These are phyloP conservation scores for Ostrea denselamellosa DNA, from an alignment of 1,140 invertebrate species.

Conservation along the genomic window DNA sequence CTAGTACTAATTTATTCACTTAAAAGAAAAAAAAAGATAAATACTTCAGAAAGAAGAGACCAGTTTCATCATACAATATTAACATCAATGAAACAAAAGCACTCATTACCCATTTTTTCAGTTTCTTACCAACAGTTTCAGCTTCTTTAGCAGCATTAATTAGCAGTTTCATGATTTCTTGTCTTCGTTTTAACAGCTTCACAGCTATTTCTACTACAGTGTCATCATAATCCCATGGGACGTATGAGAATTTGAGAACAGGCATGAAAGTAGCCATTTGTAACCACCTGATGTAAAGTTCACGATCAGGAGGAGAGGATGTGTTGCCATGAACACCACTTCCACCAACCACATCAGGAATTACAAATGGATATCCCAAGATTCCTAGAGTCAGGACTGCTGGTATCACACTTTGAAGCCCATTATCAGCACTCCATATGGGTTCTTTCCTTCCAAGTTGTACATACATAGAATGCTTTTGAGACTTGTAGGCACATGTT, in stretches of 20 bases:
- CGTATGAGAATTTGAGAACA: conserved; percentile 90
- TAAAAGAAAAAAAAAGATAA: too few species aligned
- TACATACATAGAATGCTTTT: conserved; percentile 88
- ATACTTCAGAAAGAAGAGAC: too few species aligned
- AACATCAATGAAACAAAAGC: too few species aligned
- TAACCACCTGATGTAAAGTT: conserved; percentile 93
- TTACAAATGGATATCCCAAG: conserved; percentile 90
- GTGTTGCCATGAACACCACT: conserved; percentile 82
- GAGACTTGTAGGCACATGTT: conserved; percentile 86
- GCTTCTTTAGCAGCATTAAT: conserved; percentile 81
- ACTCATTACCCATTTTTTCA: too few species aligned
- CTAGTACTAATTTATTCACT: too few species aligned
- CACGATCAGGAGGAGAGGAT: conserved; percentile 82
- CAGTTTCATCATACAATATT: too few species aligned
- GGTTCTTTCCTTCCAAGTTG: conserved; percentile 93
- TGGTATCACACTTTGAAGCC: conserved; percentile 84
- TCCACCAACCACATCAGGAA: conserved; percentile 96
- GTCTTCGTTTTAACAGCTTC: conserved; percentile 85
- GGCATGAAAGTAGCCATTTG: conserved; percentile 93
- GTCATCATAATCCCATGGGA: conserved; percentile 91
- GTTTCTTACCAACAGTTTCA: conserved; percentile 84
- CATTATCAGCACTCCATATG: conserved; percentile 88
- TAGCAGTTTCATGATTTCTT: conserved; percentile 83
- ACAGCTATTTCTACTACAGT: conserved; percentile 85
- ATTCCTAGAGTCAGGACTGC: conserved; percentile 90